Evolutionary conservation across 2,113 vertebrate species (phyloP).

Genomic region (Vulpes vulpes): DNA sequence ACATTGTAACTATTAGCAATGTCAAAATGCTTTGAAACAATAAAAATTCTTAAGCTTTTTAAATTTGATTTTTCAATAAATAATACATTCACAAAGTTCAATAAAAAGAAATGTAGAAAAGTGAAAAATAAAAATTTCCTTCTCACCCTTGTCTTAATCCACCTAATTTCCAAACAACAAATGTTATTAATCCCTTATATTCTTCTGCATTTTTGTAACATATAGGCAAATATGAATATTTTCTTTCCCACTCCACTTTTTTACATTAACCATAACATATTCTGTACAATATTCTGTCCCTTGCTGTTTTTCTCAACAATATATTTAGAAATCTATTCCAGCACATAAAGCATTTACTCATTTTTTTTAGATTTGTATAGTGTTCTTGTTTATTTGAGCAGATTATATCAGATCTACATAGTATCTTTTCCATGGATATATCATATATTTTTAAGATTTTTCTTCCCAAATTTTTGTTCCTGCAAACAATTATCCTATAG

Average conservation of each 20-base stretch:
- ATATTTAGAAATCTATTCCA: not conserved
- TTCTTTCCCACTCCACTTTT: not conserved
- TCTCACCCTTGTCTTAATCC: not conserved
- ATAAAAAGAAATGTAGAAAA: conserved; percentile 5
- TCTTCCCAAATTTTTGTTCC: not conserved
- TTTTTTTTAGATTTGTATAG: not conserved
- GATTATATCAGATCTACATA: not conserved
- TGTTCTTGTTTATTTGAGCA: not conserved
- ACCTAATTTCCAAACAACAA: not conserved
- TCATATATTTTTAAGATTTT: not conserved
- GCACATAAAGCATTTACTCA: not conserved
- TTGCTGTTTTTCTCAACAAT: not conserved
- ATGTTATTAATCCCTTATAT: not conserved
- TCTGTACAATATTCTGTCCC: not conserved
- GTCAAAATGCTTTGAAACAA: not conserved
- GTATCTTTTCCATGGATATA: not conserved
- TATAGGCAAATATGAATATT: not conserved
- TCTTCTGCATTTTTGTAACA: not conserved
- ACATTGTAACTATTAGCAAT: not conserved
- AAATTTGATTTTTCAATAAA: conserved; percentile 17
- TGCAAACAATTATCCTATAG: not conserved
- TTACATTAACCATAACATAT: not conserved
- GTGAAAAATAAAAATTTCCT: not conserved
- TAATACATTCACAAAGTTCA: not conserved
- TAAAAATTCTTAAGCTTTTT: not conserved